These are phyloP conservation scores for Athalia circularis DNA, from an alignment of 2,888 invertebrate species.

Conservation along the genomic window DNA sequence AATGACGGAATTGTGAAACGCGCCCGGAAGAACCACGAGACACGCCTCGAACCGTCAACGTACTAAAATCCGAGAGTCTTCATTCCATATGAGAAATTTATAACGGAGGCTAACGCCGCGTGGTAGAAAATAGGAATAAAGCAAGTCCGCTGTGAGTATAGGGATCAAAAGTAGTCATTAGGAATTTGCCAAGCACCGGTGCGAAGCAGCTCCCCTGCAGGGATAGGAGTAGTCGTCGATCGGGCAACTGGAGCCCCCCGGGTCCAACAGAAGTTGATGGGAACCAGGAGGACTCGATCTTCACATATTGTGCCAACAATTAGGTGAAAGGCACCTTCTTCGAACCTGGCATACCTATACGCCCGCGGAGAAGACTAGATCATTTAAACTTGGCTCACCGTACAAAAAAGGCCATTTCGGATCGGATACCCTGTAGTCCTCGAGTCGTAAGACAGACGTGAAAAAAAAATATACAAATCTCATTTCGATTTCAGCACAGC, in stretches of 20 bases:
- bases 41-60: conserved; percentile 8
- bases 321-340: conserved; percentile 72
- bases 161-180: background rate
- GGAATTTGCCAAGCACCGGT: conserved; percentile 35
- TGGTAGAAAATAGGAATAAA: background rate
- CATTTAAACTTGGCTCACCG: conserved; percentile 19
- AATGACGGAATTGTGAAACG: conserved; percentile 30
- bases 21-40: background rate
- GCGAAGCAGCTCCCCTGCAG: conserved; percentile 3
- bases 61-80: background rate
- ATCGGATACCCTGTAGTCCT: background rate
- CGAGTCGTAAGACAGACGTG: too few relatives aligned
- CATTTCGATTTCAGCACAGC: too few relatives aligned
- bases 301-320: conserved; percentile 74
- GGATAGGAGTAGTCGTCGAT: background rate
- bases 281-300: conserved; percentile 71
- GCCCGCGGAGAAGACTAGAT: conserved; percentile 21
- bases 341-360: conserved; percentile 17
- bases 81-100: too few relatives aligned
- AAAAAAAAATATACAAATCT: too few relatives aligned
- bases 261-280: conserved; percentile 63
- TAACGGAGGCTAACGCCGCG: background rate
- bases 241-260: conserved; percentile 20
- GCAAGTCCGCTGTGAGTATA: too few relatives aligned
- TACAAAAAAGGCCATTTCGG: conserved; percentile 6